phyloP scores from a whole-genome alignment of 1,140 invertebrate genomes.

The Apocrypta bakeri region DNA sequence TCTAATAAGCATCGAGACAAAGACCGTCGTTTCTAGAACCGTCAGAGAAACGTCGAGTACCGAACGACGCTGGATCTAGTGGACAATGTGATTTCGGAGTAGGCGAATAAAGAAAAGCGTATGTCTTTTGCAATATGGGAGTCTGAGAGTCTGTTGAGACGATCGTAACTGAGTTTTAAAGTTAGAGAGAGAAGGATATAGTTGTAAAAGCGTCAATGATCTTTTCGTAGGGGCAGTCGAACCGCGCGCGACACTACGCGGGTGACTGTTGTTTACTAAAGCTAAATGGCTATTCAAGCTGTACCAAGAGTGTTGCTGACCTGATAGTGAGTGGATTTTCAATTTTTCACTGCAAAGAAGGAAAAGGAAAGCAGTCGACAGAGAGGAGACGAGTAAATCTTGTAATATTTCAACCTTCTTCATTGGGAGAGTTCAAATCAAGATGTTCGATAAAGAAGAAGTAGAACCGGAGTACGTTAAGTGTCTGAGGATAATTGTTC shows the following conservation, averaged over 20 bases:
- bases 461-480: not conserved
- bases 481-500: constrained; percentile 5
- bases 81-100: not conserved
- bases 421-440: not conserved
- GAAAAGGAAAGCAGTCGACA: too few relatives aligned
- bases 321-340: not conserved
- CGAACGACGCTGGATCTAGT: too few relatives aligned
- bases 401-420: not conserved
- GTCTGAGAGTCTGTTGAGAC: not conserved
- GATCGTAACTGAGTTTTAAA: too few relatives aligned
- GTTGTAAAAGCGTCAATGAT: not conserved
- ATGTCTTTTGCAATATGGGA: not conserved
- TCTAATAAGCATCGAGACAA: too few relatives aligned
- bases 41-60: too few relatives aligned
- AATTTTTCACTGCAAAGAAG: too few relatives aligned
- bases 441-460: not conserved
- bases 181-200: too few relatives aligned
- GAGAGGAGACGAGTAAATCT: not conserved
- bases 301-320: not conserved
- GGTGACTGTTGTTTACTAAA: not conserved
- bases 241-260: not conserved
- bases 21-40: too few relatives aligned
- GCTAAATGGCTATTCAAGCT: not conserved
- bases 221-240: not conserved
- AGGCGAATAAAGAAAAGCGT: not conserved